These are phyloP conservation scores for Cerceris ruficornis DNA, from an alignment of 2,888 invertebrate species.

Conservation along the genomic window DNA sequence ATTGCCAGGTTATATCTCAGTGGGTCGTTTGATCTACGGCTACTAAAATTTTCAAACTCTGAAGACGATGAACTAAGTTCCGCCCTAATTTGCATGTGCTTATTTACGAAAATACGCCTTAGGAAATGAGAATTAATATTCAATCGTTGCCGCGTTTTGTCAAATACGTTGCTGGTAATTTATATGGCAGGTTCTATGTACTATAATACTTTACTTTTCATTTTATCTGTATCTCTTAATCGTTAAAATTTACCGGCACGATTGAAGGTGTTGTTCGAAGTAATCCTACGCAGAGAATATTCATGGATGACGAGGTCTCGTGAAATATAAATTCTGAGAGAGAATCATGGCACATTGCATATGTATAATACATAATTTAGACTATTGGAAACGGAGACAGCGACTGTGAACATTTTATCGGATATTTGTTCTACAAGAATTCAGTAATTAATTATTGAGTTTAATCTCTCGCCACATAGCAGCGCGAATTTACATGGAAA, in stretches of 20 bases:
- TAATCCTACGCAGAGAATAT: too few relatives aligned
- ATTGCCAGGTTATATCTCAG: neutral
- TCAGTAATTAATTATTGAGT: neutral
- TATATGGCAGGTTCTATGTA: too few relatives aligned
- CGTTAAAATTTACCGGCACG: too few relatives aligned
- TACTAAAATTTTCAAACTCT: conserved; percentile 27
- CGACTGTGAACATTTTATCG: neutral
- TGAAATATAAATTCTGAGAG: too few relatives aligned
- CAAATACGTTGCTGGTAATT: too few relatives aligned
- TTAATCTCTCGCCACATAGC: neutral
- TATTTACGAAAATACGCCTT: neutral
- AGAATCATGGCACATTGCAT: too few relatives aligned
- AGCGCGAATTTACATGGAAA: too few relatives aligned
- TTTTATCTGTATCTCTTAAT: too few relatives aligned
- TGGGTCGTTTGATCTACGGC: conserved; percentile 27
- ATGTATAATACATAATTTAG: neutral
- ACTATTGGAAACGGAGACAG: neutral
- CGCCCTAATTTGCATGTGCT: neutral
- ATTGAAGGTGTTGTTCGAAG: too few relatives aligned
- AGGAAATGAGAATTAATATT: too few relatives aligned
- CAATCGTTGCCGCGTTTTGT: neutral
- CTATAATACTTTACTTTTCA: too few relatives aligned
- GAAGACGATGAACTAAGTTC: neutral
- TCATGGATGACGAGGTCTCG: too few relatives aligned
- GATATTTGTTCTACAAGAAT: neutral